Percentiles rank a stretch among this genome's conserved stretches.
phyloP scores from a whole-genome alignment of 2,888 invertebrate genomes.

The Hemicrepidius hirtus region DNA sequence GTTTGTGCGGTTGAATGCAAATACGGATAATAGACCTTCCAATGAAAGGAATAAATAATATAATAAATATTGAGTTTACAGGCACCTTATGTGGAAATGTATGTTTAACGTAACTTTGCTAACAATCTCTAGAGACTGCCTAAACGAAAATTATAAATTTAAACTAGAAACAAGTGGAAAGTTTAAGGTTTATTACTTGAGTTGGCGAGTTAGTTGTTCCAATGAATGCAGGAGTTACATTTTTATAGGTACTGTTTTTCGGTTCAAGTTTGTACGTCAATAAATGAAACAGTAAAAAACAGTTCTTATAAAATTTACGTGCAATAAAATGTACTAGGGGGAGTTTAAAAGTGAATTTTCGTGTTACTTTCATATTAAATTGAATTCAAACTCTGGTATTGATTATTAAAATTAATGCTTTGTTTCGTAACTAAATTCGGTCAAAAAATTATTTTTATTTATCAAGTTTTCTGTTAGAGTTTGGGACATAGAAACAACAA shows the following conservation, averaged over 20 bases:
- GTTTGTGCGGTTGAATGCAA: constrained; percentile 35
- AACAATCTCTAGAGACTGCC: not conserved
- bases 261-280: not conserved
- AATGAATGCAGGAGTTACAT: not conserved
- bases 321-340: not conserved
- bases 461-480: not conserved
- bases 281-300: constrained; percentile 4
- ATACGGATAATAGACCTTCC: not conserved
- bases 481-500: constrained; percentile 12
- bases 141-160: constrained; percentile 1
- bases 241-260: not conserved
- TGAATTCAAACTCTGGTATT: not conserved
- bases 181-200: constrained; percentile 22
- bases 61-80: not conserved
- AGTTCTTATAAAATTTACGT: not conserved
- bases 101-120: not conserved
- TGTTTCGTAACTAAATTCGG: not conserved
- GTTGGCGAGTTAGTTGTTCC: not conserved
- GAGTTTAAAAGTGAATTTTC: constrained; percentile 8
- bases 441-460: constrained; percentile 8
- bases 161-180: constrained; percentile 1
- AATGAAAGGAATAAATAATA: not conserved
- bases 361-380: not conserved
- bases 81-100: not conserved
- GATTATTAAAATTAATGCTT: constrained; percentile 26